Base-by-base conservation (phyloP, 2,113 vertebrate genomes). In the Willisornis vidua region DNA sequence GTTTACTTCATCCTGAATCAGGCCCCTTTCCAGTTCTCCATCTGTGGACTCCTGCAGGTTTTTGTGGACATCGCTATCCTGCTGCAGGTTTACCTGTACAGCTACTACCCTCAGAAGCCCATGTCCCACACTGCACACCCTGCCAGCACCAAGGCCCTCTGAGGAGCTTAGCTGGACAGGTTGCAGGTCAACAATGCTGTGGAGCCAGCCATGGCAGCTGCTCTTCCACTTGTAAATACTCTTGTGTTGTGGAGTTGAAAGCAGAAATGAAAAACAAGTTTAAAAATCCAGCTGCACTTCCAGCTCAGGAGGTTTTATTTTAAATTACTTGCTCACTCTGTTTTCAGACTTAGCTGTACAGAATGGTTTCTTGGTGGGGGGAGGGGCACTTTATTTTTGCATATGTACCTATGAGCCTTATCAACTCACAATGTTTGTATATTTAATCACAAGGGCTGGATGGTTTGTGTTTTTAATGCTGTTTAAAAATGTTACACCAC, bases 1-100 rank as follows among this genome's bases (percentile, higher is more conserved):
- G 98, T 97, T 75, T 99, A 99, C 98, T 99, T 99, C 98, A 97
- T 99, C 85, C 80, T 99, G 83, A 99, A 99, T 15, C 98, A 99
- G 31, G 99, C 99, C 7, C 99, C 99, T 2, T 98, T 99, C 95
- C 99, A 99, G 98, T 99, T 99, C 97, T 99, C 99, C 51, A 98
- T 98, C 35, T 99, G 99, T 3, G 99, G 99, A 25, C 98, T 99
- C 63, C 98, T 99, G 84, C 99, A 99, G 97, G 99, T 99, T 75
- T 97, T 98, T 28, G 99, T 99, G 96, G 99, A 99, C 95, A 83
- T 99, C 1, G 93, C 99, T 93, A 99, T 99, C 96, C 98, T 99
- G 51, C 97, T 98, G 85, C 99, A 99, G 97, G 99, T 99, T 68
- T 99, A 99, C 75, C 98, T 98, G 90, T 99, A 99, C 95, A 98